Evolutionary conservation across 2,888 invertebrate species (phyloP).

Genomic region (Xestia xanthographa): DNA sequence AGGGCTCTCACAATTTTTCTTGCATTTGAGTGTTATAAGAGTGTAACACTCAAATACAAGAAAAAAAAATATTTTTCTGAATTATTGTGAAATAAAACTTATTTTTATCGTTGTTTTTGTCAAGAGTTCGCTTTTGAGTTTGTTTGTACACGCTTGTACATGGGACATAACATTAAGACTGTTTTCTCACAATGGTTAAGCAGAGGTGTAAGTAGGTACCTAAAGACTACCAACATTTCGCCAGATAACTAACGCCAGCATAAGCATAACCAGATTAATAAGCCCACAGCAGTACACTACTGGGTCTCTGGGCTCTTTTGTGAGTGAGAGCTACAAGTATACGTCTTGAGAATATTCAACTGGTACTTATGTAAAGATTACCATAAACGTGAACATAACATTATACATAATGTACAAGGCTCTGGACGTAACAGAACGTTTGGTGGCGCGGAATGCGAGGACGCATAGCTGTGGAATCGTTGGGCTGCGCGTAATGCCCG

Average conservation of each 20-base stretch:
- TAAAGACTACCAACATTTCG: background rate
- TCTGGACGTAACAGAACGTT: background rate
- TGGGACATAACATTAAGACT: too few relatives aligned
- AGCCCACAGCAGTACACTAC: background rate
- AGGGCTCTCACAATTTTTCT: too few relatives aligned
- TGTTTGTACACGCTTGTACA: background rate
- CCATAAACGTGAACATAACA: background rate
- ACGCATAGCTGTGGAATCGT: slow-evolving; percentile 33
- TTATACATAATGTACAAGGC: background rate
- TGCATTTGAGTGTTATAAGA: too few relatives aligned
- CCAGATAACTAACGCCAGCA: background rate
- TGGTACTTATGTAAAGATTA: slow-evolving; percentile 6
- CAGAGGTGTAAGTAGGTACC: background rate
- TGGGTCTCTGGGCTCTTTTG: background rate
- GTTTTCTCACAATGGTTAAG: background rate
- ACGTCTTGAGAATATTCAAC: background rate
- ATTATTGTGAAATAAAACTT: background rate
- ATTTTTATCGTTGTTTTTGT: background rate
- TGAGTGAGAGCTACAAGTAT: background rate
- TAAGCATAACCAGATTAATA: background rate
- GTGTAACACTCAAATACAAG: too few relatives aligned
- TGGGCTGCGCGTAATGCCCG: slow-evolving; percentile 10
- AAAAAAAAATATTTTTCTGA: too few relatives aligned
- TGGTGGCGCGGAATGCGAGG: slow-evolving; percentile 35
- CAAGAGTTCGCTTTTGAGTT: background rate